Base-by-base conservation (phyloP, 1,140 invertebrate species). In the Sitophilus oryzae region DNA sequence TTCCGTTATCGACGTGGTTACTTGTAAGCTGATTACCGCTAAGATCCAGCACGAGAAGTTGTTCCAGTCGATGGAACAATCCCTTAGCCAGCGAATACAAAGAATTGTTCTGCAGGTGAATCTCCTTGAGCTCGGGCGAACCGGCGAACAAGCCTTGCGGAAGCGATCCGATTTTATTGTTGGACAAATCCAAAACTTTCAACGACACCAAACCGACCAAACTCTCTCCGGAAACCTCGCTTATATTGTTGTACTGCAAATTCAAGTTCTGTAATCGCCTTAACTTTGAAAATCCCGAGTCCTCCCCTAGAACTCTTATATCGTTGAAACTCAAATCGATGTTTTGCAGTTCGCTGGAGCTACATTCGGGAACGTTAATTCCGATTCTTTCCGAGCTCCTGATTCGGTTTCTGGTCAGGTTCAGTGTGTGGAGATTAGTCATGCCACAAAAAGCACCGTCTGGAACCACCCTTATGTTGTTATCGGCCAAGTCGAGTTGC, bases 11-110 rank as follows among this genome's bases (percentile, higher is more conserved):
- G 54, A 91, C 83, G 67, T 84, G 89, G 60, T 84, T 85, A 67
- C 84, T 89, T 44, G 84, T 85, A 36, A 97, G 75, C 63, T 85
- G 82, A 74, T 97, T 97, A 50, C 86, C 82, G 1, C 89, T 89
- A 44, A 95, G 75, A 71, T 96, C 89, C 23, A 97, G 77, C 8
- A 91, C 82, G 34, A 91, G 76, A 43, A 97, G 74, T 65, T 91
- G 84, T 60, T 90, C 85, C 35, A 96, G 74, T 0, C 85, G 80
- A 58, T 88, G 85, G 70, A 94, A 93, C 11, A 89, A 75, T n/a
- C 87, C 86, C 50, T 81, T 80, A 8, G 88, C 85, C 41, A 93
- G 69, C 62, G 88, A 86, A 60, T 82, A 84, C 11, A 92, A 72
- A 14, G 85, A 84, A 66, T 92, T 92, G 67, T 86, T 81, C 60